Conservation (phyloP, 2,797 vertebrate genomes). For the Halcyon smyrnensis region DNA sequence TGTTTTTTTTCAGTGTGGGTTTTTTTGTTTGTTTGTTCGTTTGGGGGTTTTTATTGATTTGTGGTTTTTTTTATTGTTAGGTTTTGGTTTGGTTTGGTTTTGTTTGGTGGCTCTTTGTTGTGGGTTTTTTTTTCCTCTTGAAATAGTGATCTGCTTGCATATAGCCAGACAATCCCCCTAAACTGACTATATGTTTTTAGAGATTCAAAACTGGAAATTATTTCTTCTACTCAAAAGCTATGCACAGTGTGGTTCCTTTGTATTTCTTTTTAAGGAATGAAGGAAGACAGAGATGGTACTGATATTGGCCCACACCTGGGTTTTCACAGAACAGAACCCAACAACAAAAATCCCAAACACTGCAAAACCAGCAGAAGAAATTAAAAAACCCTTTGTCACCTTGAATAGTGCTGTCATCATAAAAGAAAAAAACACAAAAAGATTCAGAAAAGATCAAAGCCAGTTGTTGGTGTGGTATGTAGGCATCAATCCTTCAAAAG, state of each 20-base stretch:
- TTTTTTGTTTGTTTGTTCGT: too few relatives aligned
- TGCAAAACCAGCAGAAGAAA: not conserved
- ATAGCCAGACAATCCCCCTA: not conserved
- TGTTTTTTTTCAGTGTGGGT: too few relatives aligned
- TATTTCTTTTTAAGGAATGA: not conserved
- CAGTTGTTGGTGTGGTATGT: not conserved
- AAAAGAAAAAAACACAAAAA: not conserved
- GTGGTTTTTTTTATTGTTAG: too few relatives aligned
- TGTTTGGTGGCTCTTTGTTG: not conserved
- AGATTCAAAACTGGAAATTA: not conserved
- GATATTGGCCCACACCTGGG: accelerated
- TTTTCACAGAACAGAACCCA: not conserved
- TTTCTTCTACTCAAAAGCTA: not conserved
- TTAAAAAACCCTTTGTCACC: not conserved
- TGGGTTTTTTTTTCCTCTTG: not conserved
- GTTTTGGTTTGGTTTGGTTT: not conserved
- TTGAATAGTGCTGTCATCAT: not conserved
- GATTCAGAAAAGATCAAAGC: not conserved
- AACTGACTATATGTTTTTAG: not conserved
- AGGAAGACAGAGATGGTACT: not conserved
- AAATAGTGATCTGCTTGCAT: not conserved
- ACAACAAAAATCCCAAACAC: not conserved
- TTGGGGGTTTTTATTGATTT: too few relatives aligned
- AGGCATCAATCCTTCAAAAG: not conserved
- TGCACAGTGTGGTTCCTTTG: not conserved